phyloP scores from a whole-genome alignment of 2,888 invertebrate genomes.

The Zhuqinia jingwanae region DNA sequence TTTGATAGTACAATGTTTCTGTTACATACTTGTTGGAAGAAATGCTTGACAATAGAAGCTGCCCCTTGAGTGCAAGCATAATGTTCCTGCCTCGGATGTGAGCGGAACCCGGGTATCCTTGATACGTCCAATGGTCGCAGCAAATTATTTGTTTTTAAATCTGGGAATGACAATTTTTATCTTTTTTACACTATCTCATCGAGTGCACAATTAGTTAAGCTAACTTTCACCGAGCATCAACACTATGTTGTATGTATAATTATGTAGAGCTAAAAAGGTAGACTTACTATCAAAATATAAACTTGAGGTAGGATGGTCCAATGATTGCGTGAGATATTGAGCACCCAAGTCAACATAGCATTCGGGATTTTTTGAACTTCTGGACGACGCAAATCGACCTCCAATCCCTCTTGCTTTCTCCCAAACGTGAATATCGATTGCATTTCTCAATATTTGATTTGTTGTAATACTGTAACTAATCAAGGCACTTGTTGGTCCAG shows the following conservation, averaged over 20 bases:
- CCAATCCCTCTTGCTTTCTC: conserved; percentile 74
- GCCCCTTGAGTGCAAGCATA: conserved; percentile 74
- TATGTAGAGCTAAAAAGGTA: too few species aligned
- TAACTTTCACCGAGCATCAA: too few species aligned
- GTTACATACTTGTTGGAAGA: conserved; percentile 68
- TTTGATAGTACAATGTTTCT: too few species aligned
- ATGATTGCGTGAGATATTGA: conserved; percentile 75
- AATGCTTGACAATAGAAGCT: conserved; percentile 75
- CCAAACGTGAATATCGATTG: conserved; percentile 75
- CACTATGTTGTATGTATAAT: too few species aligned
- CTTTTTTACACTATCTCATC: too few species aligned
- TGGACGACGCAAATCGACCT: conserved; percentile 75
- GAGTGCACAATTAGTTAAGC: too few species aligned
- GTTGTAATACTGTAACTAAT: conserved; percentile 71
- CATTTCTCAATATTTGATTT: conserved; percentile 40
- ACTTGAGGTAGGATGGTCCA: conserved; percentile 53
- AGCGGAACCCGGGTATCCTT: conserved; percentile 71
- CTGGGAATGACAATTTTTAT: conserved; percentile 43
- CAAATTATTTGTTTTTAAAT: conserved; percentile 59
- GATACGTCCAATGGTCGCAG: conserved; percentile 68
- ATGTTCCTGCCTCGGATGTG: conserved; percentile 64
- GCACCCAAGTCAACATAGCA: conserved; percentile 77
- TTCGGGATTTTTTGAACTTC: conserved; percentile 66
- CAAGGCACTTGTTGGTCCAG: conserved; percentile 76
- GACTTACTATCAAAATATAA: conserved; percentile 77